Percentiles rank a stretch among this genome's conserved stretches.
Evolutionary conservation across 1,140 invertebrate species (phyloP).

Genomic region (Zelostemma sp.): DNA sequence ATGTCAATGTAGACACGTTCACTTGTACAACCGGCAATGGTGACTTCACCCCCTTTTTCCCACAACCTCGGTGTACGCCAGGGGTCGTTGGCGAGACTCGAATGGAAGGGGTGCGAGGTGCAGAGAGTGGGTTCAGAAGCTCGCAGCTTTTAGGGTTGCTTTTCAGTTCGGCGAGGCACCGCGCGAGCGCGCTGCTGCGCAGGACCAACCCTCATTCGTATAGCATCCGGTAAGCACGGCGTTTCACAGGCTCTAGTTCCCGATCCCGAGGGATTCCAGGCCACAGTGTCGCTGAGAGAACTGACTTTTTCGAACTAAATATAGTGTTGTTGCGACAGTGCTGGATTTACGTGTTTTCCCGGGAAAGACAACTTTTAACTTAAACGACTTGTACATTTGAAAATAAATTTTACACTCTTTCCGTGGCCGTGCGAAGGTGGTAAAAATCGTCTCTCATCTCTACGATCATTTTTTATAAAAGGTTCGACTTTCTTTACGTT

Average conservation of each 20-base stretch:
- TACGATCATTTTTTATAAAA: too few species aligned
- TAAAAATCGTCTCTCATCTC: too few species aligned
- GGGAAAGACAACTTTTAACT: too few species aligned
- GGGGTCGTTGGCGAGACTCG: conserved; percentile 9
- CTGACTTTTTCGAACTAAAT: too few species aligned
- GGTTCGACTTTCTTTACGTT: too few species aligned
- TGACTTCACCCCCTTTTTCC: conserved; percentile 17
- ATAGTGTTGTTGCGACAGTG: background rate
- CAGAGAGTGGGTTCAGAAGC: conserved; percentile 23
- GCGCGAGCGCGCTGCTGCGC: conserved; percentile 59
- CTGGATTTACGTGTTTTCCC: background rate
- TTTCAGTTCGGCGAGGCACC: conserved; percentile 52
- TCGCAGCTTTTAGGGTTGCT: conserved; percentile 46
- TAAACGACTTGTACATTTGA: too few species aligned
- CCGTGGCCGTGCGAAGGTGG: too few species aligned
- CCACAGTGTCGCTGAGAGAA: conserved; percentile 14
- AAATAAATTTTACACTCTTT: background rate
- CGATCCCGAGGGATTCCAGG: conserved; percentile 18
- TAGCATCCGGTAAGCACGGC: conserved; percentile 52
- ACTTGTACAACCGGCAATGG: conserved; percentile 21
- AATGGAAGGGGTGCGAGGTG: conserved; percentile 8
- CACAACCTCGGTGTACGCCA: background rate
- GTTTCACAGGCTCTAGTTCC: conserved; percentile 38
- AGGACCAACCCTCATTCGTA: conserved; percentile 62
- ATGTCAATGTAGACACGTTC: conserved; percentile 4